Evolutionary conservation across 64 coral and sea anemone species (phyloP).

Genomic region (Actinia tenebrosa): DNA sequence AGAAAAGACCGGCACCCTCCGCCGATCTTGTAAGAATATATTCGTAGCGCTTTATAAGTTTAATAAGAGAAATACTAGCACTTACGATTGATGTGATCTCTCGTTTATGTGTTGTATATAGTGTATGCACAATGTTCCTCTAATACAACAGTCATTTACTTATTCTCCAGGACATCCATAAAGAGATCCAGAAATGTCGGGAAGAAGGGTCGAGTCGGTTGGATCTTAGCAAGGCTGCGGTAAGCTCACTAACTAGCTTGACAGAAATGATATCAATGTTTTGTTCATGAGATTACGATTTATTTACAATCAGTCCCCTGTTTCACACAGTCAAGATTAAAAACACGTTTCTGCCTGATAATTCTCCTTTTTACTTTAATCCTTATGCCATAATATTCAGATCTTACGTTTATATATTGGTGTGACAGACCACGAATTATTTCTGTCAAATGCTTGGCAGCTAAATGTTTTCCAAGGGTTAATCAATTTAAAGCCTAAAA

Average conservation of each 20-base stretch:
- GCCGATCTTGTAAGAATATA: slow-evolving; percentile 68
- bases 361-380: not conserved
- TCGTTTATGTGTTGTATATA: not conserved
- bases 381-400: not conserved
- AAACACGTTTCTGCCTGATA: not conserved
- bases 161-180: slow-evolving; percentile 80
- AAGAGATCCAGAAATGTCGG: slow-evolving; percentile 94
- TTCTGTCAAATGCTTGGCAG: not conserved
- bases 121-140: not conserved
- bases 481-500: slow-evolving; percentile 12
- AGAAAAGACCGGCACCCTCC: slow-evolving; percentile 72
- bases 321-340: not conserved
- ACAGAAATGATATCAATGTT: not conserved
- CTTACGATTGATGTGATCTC: not conserved
- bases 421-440: not conserved
- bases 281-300: not conserved
- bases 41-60: not conserved
- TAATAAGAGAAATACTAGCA: not conserved
- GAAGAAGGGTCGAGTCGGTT: slow-evolving; percentile 83
- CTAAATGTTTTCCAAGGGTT: not conserved
- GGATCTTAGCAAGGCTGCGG: slow-evolving; percentile 94
- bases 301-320: not conserved
- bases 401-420: not conserved
- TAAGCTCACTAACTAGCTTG: slow-evolving; percentile 15
- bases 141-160: not conserved